Conservation (phyloP, 2,888 invertebrate species). For the Trachelus iudaicus region DNA sequence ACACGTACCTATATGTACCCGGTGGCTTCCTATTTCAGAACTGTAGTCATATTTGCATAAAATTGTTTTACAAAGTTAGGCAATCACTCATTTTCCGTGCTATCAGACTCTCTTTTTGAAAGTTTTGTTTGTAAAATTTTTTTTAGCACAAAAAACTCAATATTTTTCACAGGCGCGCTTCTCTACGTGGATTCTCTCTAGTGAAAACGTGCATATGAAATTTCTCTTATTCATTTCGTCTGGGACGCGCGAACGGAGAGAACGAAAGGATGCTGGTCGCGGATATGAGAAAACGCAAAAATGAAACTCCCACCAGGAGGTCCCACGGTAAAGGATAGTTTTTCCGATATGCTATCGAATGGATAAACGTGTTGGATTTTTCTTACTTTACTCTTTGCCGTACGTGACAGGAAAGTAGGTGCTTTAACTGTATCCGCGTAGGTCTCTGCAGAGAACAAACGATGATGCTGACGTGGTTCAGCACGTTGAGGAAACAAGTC, state of each 20-base stretch:
- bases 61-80: neutral
- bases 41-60: neutral
- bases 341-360: constrained; percentile 8
- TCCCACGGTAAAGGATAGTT: neutral
- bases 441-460: neutral
- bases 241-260: neutral
- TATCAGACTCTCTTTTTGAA: neutral
- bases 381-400: neutral
- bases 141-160: neutral
- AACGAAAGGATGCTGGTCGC: neutral
- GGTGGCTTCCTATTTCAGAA: neutral
- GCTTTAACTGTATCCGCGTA: neutral
- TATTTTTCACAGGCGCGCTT: neutral
- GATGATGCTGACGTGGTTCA: neutral
- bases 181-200: neutral
- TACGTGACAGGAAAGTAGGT: constrained; percentile 9
- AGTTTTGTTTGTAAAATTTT: neutral
- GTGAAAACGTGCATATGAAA: neutral
- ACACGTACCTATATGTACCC: neutral
- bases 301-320: neutral
- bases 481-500: neutral
- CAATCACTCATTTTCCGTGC: neutral
- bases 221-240: neutral
- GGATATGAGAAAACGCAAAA: neutral
- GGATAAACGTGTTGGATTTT: neutral